These are phyloP conservation scores for Tipula vernalis DNA, from an alignment of 2,888 invertebrate genomes.

Conservation along the genomic window DNA sequence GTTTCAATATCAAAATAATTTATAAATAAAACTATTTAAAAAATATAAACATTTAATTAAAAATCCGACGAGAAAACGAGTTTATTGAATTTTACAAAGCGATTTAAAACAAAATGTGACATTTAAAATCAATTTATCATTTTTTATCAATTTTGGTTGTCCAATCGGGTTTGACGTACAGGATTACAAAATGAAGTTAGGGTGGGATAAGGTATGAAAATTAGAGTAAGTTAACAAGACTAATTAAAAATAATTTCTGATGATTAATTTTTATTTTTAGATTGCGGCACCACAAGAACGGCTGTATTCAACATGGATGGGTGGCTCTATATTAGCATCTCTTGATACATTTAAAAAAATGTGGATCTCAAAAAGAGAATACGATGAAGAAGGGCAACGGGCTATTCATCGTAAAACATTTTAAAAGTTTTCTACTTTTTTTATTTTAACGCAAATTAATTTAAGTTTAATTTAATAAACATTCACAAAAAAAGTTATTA, in stretches of 20 bases:
- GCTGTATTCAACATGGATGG: conserved; percentile 98
- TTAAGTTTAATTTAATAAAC: conserved; percentile 4
- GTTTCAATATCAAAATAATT: no score
- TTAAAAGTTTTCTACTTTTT: conserved; percentile 37
- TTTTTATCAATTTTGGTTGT: no score
- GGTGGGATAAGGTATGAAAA: conserved; percentile 97
- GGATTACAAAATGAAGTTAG: no score
- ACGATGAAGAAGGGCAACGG: conserved; percentile 89
- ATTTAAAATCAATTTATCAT: no score
- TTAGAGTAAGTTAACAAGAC: conserved; percentile 53
- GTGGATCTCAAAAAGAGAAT: conserved; percentile 98
- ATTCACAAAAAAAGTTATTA: background rate
- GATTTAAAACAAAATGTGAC: no score
- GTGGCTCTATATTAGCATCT: conserved; percentile 97
- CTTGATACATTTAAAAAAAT: conserved; percentile 98
- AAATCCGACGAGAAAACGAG: no score
- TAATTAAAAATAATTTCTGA: background rate
- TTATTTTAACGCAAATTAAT: background rate
- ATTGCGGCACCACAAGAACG: conserved; percentile 98
- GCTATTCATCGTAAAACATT: conserved; percentile 95
- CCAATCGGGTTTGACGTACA: no score
- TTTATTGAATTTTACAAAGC: no score
- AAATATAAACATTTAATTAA: no score
- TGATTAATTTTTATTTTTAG: conserved; percentile 36
- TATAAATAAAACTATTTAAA: no score